phyloP scores from a whole-genome alignment of 2,797 vertebrate species.

The Holocentrus rufus region DNA sequence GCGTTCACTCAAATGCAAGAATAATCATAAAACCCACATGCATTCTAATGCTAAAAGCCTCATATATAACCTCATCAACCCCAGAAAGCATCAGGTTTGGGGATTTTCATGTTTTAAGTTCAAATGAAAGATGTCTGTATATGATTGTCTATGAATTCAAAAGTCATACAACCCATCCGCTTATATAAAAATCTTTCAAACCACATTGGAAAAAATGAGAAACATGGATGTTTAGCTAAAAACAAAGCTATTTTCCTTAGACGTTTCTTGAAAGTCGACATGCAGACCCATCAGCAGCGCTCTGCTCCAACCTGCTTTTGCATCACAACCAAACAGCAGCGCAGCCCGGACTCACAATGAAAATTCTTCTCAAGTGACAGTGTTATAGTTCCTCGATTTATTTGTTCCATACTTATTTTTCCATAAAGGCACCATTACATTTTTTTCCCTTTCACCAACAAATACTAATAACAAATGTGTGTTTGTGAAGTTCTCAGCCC shows the following conservation, averaged over 20 bases:
- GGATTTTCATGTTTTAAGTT: constrained; percentile 64
- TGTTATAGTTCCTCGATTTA: neutral
- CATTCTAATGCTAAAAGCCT: constrained; percentile 43
- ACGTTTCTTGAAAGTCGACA: constrained; percentile 40
- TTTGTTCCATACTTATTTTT: constrained; percentile 40
- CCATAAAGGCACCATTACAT: constrained; percentile 21
- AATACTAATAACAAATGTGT: constrained; percentile 29
- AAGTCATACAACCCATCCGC: constrained; percentile 61
- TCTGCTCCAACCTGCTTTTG: constrained; percentile 5
- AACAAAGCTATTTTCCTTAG: constrained; percentile 55
- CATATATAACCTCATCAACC: neutral
- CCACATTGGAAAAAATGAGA: constrained; percentile 44
- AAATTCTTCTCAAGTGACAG: too few relatives aligned
- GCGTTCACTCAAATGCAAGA: constrained; percentile 40
- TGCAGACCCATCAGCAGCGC: too few relatives aligned
- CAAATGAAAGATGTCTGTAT: constrained; percentile 69
- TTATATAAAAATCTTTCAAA: constrained; percentile 63
- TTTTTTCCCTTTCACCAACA: constrained; percentile 23
- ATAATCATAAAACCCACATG: constrained; percentile 49
- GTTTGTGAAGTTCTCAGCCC: constrained; percentile 13
- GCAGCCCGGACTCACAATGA: too few relatives aligned
- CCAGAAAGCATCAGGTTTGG: constrained; percentile 25
- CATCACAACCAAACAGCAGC: neutral
- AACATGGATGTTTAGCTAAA: constrained; percentile 39
- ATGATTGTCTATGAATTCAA: constrained; percentile 46